phyloP scores from a whole-genome alignment of 2,113 vertebrate species.

The Sterrhoptilus dennistouni region DNA sequence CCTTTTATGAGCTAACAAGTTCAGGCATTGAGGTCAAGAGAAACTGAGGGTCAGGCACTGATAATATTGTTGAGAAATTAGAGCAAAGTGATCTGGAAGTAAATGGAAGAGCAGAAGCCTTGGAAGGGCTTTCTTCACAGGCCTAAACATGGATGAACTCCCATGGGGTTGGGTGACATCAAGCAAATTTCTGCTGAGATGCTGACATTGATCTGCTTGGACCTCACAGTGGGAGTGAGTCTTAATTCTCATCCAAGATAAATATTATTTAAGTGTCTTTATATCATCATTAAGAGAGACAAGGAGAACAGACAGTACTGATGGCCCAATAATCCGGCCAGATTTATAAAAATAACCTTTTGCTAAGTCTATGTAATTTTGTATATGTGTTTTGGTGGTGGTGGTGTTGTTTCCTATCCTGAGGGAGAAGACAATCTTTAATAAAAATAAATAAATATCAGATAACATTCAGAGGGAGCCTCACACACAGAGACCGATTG shows the following conservation, averaged over 20 bases:
- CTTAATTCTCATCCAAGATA: constrained; percentile 17
- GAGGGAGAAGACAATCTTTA: constrained; percentile 36
- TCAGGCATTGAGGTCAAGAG: neutral
- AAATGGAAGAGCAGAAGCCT: neutral
- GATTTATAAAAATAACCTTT: constrained; percentile 48
- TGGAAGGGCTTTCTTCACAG: neutral
- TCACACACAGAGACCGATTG: neutral
- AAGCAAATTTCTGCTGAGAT: neutral
- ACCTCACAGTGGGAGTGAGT: neutral
- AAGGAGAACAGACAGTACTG: constrained; percentile 21
- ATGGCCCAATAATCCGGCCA: neutral
- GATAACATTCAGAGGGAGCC: constrained; percentile 4
- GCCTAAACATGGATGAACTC: neutral
- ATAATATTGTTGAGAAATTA: neutral
- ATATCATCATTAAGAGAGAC: constrained; percentile 54
- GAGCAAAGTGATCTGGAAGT: neutral
- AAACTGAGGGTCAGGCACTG: neutral
- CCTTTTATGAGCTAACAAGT: constrained; percentile 5
- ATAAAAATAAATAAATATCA: constrained; percentile 53
- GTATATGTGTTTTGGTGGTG: neutral
- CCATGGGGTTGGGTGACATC: neutral
- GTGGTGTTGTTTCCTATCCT: neutral
- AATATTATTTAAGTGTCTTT: constrained; percentile 32
- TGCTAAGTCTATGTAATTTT: constrained; percentile 50
- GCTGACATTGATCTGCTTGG: neutral